Evolutionary conservation across 2,888 invertebrate genomes (phyloP).

Genomic region (Actias luna): DNA sequence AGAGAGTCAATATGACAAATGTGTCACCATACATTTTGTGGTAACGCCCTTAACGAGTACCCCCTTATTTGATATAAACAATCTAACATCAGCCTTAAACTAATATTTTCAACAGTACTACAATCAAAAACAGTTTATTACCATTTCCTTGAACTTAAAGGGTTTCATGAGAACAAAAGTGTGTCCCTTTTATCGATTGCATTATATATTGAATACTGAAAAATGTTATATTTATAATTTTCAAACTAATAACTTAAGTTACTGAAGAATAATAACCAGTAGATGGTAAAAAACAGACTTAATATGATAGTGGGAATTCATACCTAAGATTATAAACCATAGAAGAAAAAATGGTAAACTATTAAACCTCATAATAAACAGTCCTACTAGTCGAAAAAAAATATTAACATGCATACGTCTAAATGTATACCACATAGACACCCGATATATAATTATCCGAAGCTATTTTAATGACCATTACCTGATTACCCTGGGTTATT

Average conservation of each 20-base stretch:
- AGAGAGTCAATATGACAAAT: no score
- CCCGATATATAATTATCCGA: no score
- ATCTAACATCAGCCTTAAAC: no score
- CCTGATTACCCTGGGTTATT: background rate
- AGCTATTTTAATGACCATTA: no score
- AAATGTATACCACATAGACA: no score
- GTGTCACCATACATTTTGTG: no score
- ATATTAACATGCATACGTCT: background rate
- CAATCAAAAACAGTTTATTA: background rate
- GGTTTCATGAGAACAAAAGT: constrained; percentile 4
- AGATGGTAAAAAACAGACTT: background rate
- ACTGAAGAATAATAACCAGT: background rate
- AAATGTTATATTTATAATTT: background rate
- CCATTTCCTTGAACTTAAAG: background rate
- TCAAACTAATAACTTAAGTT: background rate
- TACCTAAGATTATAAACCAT: background rate
- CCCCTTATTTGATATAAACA: no score
- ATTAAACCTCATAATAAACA: background rate
- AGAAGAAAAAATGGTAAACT: background rate
- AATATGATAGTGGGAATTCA: background rate
- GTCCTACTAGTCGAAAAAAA: background rate
- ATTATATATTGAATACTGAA: background rate
- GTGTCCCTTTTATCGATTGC: constrained; percentile 1
- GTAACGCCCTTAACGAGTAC: no score
- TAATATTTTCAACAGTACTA: no score